A percentile compares a stretch with the other conserved stretches of the same genome.
Evolutionary conservation across 1,140 invertebrate species (phyloP).

Genomic region (Oedothorax gibbosus): DNA sequence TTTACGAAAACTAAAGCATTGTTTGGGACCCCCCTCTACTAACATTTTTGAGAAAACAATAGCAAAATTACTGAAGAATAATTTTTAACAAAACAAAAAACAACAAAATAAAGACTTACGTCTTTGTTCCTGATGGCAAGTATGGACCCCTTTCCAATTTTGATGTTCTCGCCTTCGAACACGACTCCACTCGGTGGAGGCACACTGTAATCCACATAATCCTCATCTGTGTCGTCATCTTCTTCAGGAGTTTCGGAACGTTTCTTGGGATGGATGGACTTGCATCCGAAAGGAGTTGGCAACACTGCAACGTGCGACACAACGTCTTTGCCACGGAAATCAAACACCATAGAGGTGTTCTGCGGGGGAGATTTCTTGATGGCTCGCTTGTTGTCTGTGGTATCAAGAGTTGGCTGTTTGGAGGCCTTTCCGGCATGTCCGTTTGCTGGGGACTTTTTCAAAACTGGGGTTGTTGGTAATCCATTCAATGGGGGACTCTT

Average conservation of each 20-base stretch:
- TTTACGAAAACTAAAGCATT: no score
- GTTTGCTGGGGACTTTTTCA: neutral
- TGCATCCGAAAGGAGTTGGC: slow-evolving; percentile 61
- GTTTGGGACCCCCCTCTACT: no score
- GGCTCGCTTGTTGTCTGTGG: slow-evolving; percentile 3
- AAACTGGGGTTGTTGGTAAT: no score
- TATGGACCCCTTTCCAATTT: slow-evolving; percentile 87
- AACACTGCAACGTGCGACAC: slow-evolving; percentile 61
- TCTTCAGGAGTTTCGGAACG: neutral
- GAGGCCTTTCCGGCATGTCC: neutral
- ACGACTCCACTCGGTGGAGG: slow-evolving; percentile 76
- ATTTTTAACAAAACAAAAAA: neutral
- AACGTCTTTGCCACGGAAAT: slow-evolving; percentile 64
- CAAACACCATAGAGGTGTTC: slow-evolving; percentile 62
- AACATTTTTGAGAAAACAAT: no score
- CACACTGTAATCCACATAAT: slow-evolving; percentile 71
- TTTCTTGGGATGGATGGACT: slow-evolving; percentile 46
- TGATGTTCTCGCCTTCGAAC: slow-evolving; percentile 88
- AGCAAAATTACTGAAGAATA: no score
- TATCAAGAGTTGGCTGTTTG: neutral
- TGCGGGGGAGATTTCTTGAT: neutral
- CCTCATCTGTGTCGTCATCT: slow-evolving; percentile 76
- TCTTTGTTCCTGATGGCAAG: slow-evolving; percentile 77
- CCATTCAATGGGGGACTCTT: no score
- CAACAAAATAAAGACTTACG: slow-evolving; percentile 67